Evolutionary conservation across 2,113 vertebrate species (phyloP), one percentile per base, ranked within the genome.

Genomic region (Proteles cristata): DNA sequence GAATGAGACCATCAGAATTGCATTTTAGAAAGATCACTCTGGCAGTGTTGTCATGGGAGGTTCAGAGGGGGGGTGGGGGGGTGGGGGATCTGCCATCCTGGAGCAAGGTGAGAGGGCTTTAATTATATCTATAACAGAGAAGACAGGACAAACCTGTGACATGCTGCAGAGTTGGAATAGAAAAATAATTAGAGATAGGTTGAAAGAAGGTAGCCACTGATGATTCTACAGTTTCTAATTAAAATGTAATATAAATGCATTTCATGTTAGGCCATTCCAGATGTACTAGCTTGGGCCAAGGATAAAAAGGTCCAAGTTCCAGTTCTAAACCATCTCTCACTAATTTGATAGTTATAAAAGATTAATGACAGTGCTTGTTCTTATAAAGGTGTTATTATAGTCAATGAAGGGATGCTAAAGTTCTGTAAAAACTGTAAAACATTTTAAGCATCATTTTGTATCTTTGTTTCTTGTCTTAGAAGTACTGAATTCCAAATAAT

Each of bases 391-490:
- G 0, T 66, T 80, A 25, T 66, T 79, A 25, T 58, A 31, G 53
- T 93, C 33, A 93, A 31, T 55, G 43, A 92, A 45, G 66, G 53
- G 31, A 35, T 87, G 58, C 39, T 79, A n/a, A 81, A 90, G 69
- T 83, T 25, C 55, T 86, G 50, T 69, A 43, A 96, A 93, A 48
- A 81, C 15, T 17, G 14, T 77, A 48, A 31, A 77, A 77, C 74
- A 77, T 14, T 55, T 35, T 88, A 82, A 88, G 8, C 16, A 81
- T 88, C 21, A 31, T 45, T 90, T 55, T 81, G 15, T 77, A 35
- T 5, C 15, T 94, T 92, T 88, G 11, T 88, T 85, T 91, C n/a
- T 80, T 92, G 77, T 63, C 66, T 95, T 66, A 90, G 14, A 92
- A 66, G 33, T 92, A 5, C 26, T 2, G 35, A 69, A 93, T 71